Evolutionary conservation across 2,888 invertebrate genomes (phyloP).

Genomic region (Pteria penguin): DNA sequence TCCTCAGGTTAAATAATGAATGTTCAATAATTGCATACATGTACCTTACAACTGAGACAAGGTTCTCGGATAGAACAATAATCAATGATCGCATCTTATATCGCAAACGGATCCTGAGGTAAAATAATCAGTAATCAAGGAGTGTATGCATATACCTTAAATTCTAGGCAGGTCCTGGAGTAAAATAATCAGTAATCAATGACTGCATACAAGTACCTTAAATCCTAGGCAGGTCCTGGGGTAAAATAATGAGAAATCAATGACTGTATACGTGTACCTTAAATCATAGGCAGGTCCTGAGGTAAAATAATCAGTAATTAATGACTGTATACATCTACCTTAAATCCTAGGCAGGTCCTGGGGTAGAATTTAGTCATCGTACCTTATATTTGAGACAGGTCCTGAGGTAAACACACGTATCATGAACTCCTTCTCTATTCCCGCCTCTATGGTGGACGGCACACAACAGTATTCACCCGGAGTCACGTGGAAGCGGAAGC

Average conservation of each 20-base stretch:
- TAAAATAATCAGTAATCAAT: background rate
- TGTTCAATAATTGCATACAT: no score
- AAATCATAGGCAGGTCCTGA: background rate
- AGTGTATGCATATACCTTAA: no score
- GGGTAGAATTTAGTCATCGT: background rate
- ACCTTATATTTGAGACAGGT: conserved; percentile 61
- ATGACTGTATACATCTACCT: no score
- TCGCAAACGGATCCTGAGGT: no score
- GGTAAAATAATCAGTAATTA: background rate
- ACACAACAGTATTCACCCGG: conserved; percentile 68
- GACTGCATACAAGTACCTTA: no score
- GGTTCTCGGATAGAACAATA: no score
- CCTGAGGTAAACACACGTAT: conserved; percentile 63
- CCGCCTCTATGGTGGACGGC: conserved; percentile 64
- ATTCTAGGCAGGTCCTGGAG: background rate
- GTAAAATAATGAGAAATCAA: background rate
- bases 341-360: background rate
- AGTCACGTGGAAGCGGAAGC: conserved; percentile 56
- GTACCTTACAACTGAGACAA: no score
- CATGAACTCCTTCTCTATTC: conserved; percentile 65
- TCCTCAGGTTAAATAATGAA: no score
- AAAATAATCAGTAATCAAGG: no score
- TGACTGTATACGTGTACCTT: no score
- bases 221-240: background rate
- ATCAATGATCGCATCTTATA: no score